These are phyloP conservation scores for Atherinomorus stipes DNA, from an alignment of 2,113 vertebrate species.

Conservation along the genomic window DNA sequence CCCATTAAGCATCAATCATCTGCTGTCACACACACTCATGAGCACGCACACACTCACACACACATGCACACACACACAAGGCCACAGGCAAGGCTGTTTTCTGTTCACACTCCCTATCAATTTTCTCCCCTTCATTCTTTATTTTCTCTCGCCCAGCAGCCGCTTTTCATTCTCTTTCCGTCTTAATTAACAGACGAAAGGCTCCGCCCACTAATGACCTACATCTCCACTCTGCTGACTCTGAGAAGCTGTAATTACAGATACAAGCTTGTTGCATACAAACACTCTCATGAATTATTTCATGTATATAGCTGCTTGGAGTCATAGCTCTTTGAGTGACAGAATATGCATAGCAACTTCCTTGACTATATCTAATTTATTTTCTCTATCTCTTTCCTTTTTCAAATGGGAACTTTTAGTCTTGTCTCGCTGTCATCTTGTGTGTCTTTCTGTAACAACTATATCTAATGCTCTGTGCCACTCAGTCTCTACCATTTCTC, in stretches of 20 bases:
- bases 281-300: constrained; percentile 20
- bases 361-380: constrained; percentile 1
- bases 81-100: constrained; percentile 15
- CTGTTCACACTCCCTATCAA: neutral
- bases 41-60: neutral
- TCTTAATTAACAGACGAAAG: constrained; percentile 53
- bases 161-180: constrained; percentile 15
- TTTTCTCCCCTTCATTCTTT: constrained; percentile 18
- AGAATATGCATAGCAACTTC: neutral
- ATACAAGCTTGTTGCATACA: constrained; percentile 31
- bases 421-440: constrained; percentile 6
- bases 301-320: constrained; percentile 28
- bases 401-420: neutral
- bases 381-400: constrained; percentile 1
- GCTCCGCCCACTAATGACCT: constrained; percentile 35
- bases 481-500: constrained; percentile 1
- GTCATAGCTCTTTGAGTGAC: neutral
- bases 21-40: constrained; percentile 16
- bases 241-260: constrained; percentile 48
- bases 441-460: constrained; percentile 20
- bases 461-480: constrained; percentile 27
- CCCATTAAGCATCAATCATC: constrained; percentile 46
- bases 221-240: constrained; percentile 56
- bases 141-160: constrained; percentile 5
- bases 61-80: constrained; percentile 22